These are phyloP conservation scores for Eulithis testata DNA, from an alignment of 2,888 invertebrate genomes.

Conservation along the genomic window DNA sequence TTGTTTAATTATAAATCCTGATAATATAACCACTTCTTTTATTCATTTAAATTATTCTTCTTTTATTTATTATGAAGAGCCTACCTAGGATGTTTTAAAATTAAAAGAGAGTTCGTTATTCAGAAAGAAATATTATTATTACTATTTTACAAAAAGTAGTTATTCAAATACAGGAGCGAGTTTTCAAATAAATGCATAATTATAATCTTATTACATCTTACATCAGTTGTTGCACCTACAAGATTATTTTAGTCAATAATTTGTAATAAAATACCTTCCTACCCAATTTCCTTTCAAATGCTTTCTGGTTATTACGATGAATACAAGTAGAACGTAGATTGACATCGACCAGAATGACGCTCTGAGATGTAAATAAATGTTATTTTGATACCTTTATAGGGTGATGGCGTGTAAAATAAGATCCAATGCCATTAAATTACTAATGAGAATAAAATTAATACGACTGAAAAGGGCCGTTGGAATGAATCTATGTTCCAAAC, in stretches of 20 bases:
- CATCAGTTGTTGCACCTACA: conserved; percentile 2
- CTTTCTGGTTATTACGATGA: too few relatives aligned
- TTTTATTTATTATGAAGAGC: too few relatives aligned
- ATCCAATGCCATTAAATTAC: background rate
- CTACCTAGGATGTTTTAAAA: background rate
- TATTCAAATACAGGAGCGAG: conserved; percentile 18
- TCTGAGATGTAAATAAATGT: too few relatives aligned
- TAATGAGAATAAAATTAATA: background rate
- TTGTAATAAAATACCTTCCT: too few relatives aligned
- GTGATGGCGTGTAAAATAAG: too few relatives aligned
- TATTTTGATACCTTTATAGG: too few relatives aligned
- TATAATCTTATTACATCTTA: conserved; percentile 2
- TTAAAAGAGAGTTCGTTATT: conserved; percentile 39
- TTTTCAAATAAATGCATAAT: conserved; percentile 28
- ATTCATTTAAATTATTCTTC: background rate
- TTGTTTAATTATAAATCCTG: conserved; percentile 43
- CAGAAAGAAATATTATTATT: conserved; percentile 62
- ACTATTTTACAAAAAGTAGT: conserved; percentile 47
- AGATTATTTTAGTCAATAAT: background rate
- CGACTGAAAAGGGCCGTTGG: background rate
- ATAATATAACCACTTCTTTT: conserved; percentile 13
- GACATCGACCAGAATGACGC: too few relatives aligned
- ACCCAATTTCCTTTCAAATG: too few relatives aligned
- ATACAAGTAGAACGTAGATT: background rate
- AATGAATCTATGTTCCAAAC: background rate